Conservation (phyloP, 2,797 vertebrate genomes). For the Paguma larvata region DNA sequence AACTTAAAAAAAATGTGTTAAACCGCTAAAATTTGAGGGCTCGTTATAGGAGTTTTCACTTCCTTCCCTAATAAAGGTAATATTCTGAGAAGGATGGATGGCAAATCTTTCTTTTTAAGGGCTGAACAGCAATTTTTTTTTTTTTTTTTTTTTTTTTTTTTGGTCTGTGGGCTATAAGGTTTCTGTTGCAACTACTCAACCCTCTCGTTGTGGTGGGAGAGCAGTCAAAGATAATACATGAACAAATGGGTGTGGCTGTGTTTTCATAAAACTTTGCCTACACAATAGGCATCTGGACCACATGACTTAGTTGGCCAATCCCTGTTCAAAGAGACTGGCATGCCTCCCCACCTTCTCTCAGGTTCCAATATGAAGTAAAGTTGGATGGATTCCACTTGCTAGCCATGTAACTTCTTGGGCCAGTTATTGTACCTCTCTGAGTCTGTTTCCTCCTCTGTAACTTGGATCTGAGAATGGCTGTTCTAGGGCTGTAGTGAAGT, state of each 20-base stretch:
- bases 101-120: neutral
- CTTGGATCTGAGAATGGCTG: neutral
- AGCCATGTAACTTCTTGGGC: neutral
- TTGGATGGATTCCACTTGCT: neutral
- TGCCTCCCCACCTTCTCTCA: neutral
- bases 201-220: neutral
- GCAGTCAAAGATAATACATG: neutral
- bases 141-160: neutral
- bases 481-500: neutral
- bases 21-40: neutral
- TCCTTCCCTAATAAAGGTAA: neutral
- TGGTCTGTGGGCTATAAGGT: neutral
- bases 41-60: neutral
- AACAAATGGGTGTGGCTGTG: neutral
- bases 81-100: neutral
- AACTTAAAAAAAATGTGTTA: neutral
- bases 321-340: neutral
- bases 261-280: slow-evolving; percentile 1
- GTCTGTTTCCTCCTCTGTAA: slow-evolving; percentile 43
- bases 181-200: neutral
- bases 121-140: neutral
- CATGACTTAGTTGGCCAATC: neutral
- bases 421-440: neutral
- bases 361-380: neutral
- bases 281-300: neutral